Conservation (phyloP, 92 coral and sea anemone genomes). For the Epizoanthus ramosus region DNA sequence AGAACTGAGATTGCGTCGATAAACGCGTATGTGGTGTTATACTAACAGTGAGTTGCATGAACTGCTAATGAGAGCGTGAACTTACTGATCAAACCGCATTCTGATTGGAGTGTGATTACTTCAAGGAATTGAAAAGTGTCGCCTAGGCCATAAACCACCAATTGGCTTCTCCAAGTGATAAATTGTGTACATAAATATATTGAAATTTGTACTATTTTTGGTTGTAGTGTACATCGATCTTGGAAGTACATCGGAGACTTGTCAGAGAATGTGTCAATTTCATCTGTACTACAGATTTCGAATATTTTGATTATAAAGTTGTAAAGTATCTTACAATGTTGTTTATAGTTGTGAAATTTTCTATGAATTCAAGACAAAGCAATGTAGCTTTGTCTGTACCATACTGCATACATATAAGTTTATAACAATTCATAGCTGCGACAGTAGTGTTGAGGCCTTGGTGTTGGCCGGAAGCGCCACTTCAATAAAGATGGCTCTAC, state of each 20-base stretch:
- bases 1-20: constrained; percentile 18
- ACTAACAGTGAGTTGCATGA: constrained; percentile 29
- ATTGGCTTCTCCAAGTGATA: background rate
- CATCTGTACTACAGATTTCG: no score
- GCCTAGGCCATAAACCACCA: background rate
- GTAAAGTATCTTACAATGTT: no score
- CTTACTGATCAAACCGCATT: constrained; percentile 26
- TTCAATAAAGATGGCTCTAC: constrained; percentile 13
- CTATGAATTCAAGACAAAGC: no score
- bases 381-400: no score
- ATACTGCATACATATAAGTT: background rate
- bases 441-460: background rate
- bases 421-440: background rate
- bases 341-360: no score
- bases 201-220: background rate
- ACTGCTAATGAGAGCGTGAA: constrained; percentile 42
- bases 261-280: background rate
- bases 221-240: constrained; percentile 16
- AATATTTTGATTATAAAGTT: no score
- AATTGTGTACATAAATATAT: constrained; percentile 15
- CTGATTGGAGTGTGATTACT: constrained; percentile 37
- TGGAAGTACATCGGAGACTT: background rate
- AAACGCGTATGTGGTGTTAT: background rate
- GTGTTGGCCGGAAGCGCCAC: constrained; percentile 31
- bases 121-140: background rate